Percentiles rank a stretch among this genome's conserved stretches.
phyloP scores from a whole-genome alignment of 2,888 invertebrate genomes.

The Epistrophe grossulariae region DNA sequence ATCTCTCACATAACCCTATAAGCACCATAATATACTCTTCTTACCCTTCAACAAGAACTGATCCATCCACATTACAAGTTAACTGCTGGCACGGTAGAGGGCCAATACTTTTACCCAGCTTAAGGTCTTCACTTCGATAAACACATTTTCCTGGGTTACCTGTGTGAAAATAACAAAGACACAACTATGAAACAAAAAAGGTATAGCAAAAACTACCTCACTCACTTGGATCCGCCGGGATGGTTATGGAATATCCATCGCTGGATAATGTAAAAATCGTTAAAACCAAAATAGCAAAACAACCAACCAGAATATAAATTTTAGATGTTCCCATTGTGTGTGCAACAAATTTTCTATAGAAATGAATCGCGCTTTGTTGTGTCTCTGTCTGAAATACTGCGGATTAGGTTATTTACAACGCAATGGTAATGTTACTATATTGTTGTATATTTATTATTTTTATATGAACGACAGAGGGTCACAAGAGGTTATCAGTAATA shows the following conservation, averaged over 20 bases:
- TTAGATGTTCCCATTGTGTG: conserved; percentile 47
- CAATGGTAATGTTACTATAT: conserved; percentile 27
- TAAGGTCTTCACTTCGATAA: conserved; percentile 80
- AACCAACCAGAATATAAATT: conserved; percentile 33
- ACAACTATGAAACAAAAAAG: background rate
- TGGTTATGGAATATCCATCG: conserved; percentile 78
- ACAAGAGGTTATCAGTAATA: conserved; percentile 19
- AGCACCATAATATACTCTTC: conserved; percentile 52
- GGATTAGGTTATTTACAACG: conserved; percentile 26
- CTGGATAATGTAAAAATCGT: conserved; percentile 31
- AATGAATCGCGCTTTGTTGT: conserved; percentile 30
- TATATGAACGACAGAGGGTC: conserved; percentile 9
- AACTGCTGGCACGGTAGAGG: conserved; percentile 81
- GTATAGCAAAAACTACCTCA: background rate
- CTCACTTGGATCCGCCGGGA: conserved; percentile 80
- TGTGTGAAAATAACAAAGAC: conserved; percentile 47
- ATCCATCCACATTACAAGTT: conserved; percentile 81
- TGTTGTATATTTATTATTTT: conserved; percentile 7
- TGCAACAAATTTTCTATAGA: conserved; percentile 47
- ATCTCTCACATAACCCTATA: background rate
- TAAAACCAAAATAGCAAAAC: conserved; percentile 35
- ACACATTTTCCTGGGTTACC: conserved; percentile 80
- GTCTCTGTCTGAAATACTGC: conserved; percentile 6
- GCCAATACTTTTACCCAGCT: conserved; percentile 79
- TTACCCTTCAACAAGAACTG: conserved; percentile 82